Percentiles rank a stretch among this genome's conserved stretches.
Conservation (phyloP, 2,888 invertebrate genomes). For the Aethes cnicana region DNA sequence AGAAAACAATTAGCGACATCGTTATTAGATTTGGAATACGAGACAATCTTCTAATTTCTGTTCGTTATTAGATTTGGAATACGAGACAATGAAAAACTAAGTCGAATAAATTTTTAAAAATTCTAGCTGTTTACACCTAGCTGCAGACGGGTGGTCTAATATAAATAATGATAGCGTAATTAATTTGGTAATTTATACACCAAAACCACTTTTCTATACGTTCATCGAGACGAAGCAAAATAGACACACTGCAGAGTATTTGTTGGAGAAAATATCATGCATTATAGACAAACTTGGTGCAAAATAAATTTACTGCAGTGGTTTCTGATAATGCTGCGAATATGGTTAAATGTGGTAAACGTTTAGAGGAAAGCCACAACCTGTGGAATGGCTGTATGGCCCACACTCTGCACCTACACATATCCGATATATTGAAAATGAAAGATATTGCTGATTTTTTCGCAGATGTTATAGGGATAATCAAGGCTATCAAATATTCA, state of each 20-base stretch:
- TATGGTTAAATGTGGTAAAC: constrained; percentile 6
- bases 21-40: constrained; percentile 6
- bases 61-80: constrained; percentile 7
- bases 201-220: constrained; percentile 5
- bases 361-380: constrained; percentile 1
- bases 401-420: background rate
- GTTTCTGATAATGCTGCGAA: constrained; percentile 8
- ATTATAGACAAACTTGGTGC: constrained; percentile 4
- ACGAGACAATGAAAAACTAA: background rate
- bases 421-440: constrained; percentile 3
- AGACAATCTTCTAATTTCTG: too few species aligned
- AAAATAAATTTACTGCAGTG: constrained; percentile 1
- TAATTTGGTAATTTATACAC: constrained; percentile 6
- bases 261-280: constrained; percentile 4
- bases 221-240: constrained; percentile 7
- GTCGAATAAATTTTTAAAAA: constrained; percentile 2
- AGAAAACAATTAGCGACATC: constrained; percentile 3
- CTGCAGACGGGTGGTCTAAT: constrained; percentile 5
- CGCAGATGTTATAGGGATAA: constrained; percentile 5
- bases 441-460: background rate
- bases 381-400: constrained; percentile 9
- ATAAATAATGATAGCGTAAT: constrained; percentile 3
- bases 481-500: constrained; percentile 8
- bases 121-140: constrained; percentile 2
- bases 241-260: constrained; percentile 7